Evolutionary conservation across 1,140 invertebrate genomes (phyloP).

Genomic region (Drosophila subpulchrella): DNA sequence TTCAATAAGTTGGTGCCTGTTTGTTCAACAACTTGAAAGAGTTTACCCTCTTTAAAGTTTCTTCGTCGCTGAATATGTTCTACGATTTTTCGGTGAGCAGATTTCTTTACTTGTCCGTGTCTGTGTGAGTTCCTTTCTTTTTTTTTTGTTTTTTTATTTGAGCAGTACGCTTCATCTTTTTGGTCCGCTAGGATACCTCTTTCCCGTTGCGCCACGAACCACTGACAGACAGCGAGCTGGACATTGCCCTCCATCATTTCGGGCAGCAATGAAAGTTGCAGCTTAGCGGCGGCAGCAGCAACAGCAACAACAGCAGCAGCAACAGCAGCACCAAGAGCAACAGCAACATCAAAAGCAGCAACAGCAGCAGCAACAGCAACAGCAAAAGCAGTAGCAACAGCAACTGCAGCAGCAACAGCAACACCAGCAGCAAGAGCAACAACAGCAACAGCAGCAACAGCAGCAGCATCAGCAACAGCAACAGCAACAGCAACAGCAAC

Average conservation of each 20-base stretch:
- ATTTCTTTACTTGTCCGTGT: conserved; percentile 22
- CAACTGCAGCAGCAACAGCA: background rate
- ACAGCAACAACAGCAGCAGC: conserved; percentile 3
- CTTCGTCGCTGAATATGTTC: conserved; percentile 47
- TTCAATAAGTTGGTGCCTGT: background rate
- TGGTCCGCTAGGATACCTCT: background rate
- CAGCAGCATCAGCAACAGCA: background rate
- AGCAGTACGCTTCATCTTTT: conserved; percentile 6
- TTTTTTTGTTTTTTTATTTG: background rate
- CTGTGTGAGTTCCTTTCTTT: conserved; percentile 4
- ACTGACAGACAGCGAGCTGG: conserved; percentile 26
- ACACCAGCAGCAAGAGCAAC: conserved; percentile 10
- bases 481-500: conserved; percentile 1
- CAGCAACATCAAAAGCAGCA: background rate
- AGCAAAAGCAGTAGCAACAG: background rate
- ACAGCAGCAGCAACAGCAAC: background rate
- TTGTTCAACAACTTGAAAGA: too few relatives aligned
- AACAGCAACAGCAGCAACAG: background rate
- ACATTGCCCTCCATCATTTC: conserved; percentile 39
- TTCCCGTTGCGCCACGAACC: background rate
- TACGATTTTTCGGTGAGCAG: conserved; percentile 69
- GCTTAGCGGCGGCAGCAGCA: conserved; percentile 36
- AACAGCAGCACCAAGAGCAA: background rate
- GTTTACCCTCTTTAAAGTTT: conserved; percentile 31
- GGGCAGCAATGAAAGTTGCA: conserved; percentile 60